A percentile compares a stretch with the other conserved stretches of the same genome.
phyloP scores from a whole-genome alignment of 2,113 vertebrate species.

The Petrocephalus zakoni region DNA sequence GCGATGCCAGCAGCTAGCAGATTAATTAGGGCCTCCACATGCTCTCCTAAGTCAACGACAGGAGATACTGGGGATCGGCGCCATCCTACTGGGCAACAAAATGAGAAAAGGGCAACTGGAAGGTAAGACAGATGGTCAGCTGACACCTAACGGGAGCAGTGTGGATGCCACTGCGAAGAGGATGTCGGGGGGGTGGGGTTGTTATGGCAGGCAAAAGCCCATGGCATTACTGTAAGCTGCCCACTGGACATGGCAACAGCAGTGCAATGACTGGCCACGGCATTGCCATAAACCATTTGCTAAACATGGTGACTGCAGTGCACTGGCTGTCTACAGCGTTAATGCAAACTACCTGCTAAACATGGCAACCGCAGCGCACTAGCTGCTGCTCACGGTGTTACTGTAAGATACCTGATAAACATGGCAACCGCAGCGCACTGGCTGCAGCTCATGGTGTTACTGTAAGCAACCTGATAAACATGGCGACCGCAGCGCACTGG shows the following conservation, averaged over 20 bases:
- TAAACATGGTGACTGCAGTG: not conserved
- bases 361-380: not conserved
- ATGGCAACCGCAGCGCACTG: not conserved
- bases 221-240: not conserved
- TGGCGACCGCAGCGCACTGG: not conserved
- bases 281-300: not conserved
- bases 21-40: conserved; percentile 66
- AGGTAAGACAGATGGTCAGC: conserved; percentile 58
- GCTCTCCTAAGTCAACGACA: conserved; percentile 56
- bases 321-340: not conserved
- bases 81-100: conserved; percentile 60
- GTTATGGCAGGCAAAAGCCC: not conserved
- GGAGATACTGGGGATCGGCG: conserved; percentile 45
- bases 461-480: not conserved
- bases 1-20: conserved; percentile 45
- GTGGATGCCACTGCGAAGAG: too few relatives aligned
- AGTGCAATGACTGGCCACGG: not conserved
- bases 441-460: not conserved
- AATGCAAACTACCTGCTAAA: too few relatives aligned
- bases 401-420: not conserved
- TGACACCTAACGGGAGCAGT: conserved; percentile 53
- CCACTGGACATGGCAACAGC: not conserved
- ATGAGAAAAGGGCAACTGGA: conserved; percentile 53
- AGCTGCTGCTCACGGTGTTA: not conserved
- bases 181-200: conserved; percentile 19